Conservation (phyloP, 2,888 invertebrate species). For the Oligia strigilis region DNA sequence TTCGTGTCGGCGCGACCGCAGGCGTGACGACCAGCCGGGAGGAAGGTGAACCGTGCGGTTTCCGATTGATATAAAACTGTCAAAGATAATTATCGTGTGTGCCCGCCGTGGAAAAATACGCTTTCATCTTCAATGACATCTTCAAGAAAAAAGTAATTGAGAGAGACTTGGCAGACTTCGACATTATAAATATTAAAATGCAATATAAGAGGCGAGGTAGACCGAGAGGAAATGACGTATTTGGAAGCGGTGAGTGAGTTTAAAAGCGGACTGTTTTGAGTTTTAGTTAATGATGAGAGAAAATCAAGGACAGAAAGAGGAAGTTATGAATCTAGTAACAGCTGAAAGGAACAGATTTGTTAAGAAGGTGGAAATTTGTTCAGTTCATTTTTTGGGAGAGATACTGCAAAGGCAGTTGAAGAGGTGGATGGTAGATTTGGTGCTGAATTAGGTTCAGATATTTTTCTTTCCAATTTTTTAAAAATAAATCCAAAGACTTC, state of each 20-base stretch:
- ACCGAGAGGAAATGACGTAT: constrained; percentile 19
- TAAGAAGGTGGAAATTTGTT: not conserved
- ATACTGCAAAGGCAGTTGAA: not conserved
- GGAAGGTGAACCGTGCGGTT: constrained; percentile 69
- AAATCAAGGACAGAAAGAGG: not conserved
- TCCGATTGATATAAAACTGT: constrained; percentile 69
- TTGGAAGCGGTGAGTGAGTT: constrained; percentile 12
- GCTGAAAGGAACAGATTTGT: not conserved
- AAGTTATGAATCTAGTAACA: not conserved
- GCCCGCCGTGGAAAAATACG: constrained; percentile 40
- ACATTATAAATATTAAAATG: constrained; percentile 39
- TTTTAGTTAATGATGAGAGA: not conserved
- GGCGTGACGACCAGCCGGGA: constrained; percentile 54
- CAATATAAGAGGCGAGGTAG: constrained; percentile 23
- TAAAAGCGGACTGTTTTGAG: constrained; percentile 22
- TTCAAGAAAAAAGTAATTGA: constrained; percentile 39
- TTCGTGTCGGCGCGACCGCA: constrained; percentile 64
- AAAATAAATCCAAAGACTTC: no score
- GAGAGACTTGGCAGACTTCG: constrained; percentile 53
- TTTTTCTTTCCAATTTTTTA: not conserved
- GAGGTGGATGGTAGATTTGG: no score
- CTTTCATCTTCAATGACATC: constrained; percentile 54
- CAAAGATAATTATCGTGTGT: constrained; percentile 39
- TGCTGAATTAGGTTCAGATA: not conserved
- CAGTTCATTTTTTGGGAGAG: not conserved